Base-by-base conservation (phyloP, 2,888 invertebrate species). In the Aleiodes leptofemur region DNA sequence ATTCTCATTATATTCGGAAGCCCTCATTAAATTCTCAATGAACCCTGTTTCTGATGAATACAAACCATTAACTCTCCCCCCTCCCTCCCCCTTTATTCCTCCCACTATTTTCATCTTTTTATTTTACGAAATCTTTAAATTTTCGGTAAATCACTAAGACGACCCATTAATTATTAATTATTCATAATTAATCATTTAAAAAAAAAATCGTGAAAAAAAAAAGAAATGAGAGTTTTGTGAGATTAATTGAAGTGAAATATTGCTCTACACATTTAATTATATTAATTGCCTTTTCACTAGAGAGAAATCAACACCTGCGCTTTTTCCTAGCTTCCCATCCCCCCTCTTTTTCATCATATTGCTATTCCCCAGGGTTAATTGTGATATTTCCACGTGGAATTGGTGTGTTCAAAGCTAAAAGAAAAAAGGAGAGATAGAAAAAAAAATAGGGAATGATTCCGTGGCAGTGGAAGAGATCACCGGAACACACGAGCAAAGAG, bases 11-110 rank as follows among this genome's bases (percentile, higher is more conserved):
- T 78, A 72, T 76, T 73, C 70, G 71, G 73, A 77, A 74, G 77
- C 74, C 78, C 79, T 80, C 81, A 80, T 80, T 81, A 80, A 80
- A 80, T 79, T 75, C 69, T 77, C 77, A 78, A 80, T 81, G 77
- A 56, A 76, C 72, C 68, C 73, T 73, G 72, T 71, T 61, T 61
- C 78, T 76, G 78, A 79, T 79, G 74, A 74, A 68, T 61, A 77
- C 56, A 66, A 66, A 74, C 74, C 78, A 71, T 61, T 61, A 43
- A 61, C 43, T 73, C 72, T 79, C 77, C 53, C 56, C 51, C 23
- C 23, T 72, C 61, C n/a, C 7, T 61, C 23, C 23, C 34, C 34
- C 34, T 34, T 43, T 16, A 64, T 38, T 61, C 38, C 29, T 57
- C 8, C 14, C 31, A 34, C 72, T 75, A 66, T 74, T 57, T 69